Evolutionary conservation across 2,797 vertebrate genomes (phyloP).

Genomic region (Leuciscus waleckii): DNA sequence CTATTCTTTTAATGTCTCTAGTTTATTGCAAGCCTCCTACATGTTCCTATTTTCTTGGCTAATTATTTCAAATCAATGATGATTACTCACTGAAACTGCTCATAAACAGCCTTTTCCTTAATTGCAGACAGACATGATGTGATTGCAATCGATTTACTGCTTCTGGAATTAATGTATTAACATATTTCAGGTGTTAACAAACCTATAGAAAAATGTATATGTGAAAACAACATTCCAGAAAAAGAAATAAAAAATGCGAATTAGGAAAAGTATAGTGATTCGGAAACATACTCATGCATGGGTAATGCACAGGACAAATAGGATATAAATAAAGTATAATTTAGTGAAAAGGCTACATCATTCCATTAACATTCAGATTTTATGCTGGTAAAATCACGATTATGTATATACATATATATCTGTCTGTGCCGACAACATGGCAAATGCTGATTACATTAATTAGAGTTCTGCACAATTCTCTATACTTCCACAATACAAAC

Average conservation of each 20-base stretch:
- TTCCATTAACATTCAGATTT: not conserved
- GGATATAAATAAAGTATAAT: not conserved
- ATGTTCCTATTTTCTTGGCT: not conserved
- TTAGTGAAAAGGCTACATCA: not conserved
- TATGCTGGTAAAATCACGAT: not conserved
- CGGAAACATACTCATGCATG: not conserved
- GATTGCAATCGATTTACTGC: not conserved
- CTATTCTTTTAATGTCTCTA: not conserved
- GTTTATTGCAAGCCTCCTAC: not conserved
- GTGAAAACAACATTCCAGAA: not conserved
- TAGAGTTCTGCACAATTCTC: not conserved
- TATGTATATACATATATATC: not conserved
- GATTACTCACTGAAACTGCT: not conserved
- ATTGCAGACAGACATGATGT: not conserved
- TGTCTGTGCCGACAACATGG: not conserved
- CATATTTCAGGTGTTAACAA: not conserved
- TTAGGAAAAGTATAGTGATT: not conserved
- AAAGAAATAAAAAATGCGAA: not conserved
- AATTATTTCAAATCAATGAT: not conserved
- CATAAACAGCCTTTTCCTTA: not conserved
- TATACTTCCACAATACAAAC: slow-evolving; percentile 2
- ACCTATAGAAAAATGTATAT: not conserved
- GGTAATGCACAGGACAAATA: not conserved
- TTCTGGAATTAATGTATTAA: not conserved
- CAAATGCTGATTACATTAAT: slow-evolving; percentile 13